A percentile compares a stretch with the other conserved stretches of the same genome.
Conservation (phyloP, 1,140 invertebrate genomes). For the Saccostrea cuccullata region DNA sequence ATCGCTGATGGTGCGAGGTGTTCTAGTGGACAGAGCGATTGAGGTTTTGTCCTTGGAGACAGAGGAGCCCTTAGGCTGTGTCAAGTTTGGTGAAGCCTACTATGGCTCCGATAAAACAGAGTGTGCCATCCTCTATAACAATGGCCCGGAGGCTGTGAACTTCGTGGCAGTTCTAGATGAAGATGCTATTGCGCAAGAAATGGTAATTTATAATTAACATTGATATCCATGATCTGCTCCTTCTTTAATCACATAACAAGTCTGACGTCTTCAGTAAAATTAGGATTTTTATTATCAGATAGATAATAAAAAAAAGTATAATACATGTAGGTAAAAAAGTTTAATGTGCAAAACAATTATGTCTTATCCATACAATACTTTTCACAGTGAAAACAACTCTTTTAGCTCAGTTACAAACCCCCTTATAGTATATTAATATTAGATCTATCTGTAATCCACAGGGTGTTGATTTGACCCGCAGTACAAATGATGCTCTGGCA, state of each 20-base stretch:
- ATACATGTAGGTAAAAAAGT: no score
- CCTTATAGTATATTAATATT: no score
- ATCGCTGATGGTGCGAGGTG: slow-evolving; percentile 67
- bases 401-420: no score
- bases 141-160: slow-evolving; percentile 76
- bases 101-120: slow-evolving; percentile 77
- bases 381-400: no score
- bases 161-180: slow-evolving; percentile 78
- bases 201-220: slow-evolving; percentile 62
- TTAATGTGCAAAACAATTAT: no score
- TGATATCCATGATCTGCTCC: not conserved
- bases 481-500: slow-evolving; percentile 67
- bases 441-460: slow-evolving; percentile 44
- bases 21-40: slow-evolving; percentile 72
- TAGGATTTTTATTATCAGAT: no score
- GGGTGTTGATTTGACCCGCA: slow-evolving; percentile 75
- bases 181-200: slow-evolving; percentile 77
- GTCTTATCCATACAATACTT: no score
- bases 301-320: no score
- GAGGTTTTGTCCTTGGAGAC: slow-evolving; percentile 70
- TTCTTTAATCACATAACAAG: not conserved
- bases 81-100: slow-evolving; percentile 77
- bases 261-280: no score
- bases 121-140: slow-evolving; percentile 75
- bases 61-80: slow-evolving; percentile 70